A percentile compares a stretch with the other conserved stretches of the same genome.
Evolutionary conservation across 2,797 vertebrate genomes (phyloP).

Genomic region (Chanos chanos): DNA sequence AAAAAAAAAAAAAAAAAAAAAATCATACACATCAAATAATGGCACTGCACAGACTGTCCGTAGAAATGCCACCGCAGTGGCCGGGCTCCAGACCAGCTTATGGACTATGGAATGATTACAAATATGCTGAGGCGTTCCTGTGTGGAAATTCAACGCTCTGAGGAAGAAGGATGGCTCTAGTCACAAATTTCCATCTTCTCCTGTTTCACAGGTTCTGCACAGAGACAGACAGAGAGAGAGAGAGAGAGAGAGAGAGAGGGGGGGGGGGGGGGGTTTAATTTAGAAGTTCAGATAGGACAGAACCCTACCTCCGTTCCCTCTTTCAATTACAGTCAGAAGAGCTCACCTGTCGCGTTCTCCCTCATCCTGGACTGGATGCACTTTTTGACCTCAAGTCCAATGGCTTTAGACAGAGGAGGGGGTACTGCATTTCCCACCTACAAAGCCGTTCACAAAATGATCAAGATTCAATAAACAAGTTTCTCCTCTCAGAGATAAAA

Average conservation of each 20-base stretch:
- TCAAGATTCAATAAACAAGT: neutral
- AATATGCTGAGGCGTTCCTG: slow-evolving; percentile 29
- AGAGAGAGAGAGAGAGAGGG: neutral
- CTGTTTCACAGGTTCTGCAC: slow-evolving; percentile 72
- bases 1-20: slow-evolving; percentile 60
- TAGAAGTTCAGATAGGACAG: neutral
- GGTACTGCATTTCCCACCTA: slow-evolving; percentile 96
- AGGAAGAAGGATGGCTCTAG: slow-evolving; percentile 51
- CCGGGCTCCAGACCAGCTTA: slow-evolving; percentile 54
- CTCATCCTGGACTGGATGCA: slow-evolving; percentile 76
- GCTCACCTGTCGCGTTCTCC: slow-evolving; percentile 71
- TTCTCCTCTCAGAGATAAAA: neutral
- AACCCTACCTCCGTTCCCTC: no score
- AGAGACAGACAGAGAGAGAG: neutral
- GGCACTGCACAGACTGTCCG: slow-evolving; percentile 68
- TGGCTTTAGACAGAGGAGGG: slow-evolving; percentile 90
- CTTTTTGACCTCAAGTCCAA: slow-evolving; percentile 85
- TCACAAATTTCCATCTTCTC: slow-evolving; percentile 76
- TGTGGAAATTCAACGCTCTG: slow-evolving; percentile 27
- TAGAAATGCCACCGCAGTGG: slow-evolving; percentile 52
- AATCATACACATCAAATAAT: slow-evolving; percentile 67
- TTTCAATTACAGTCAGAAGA: neutral
- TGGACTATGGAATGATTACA: slow-evolving; percentile 58
- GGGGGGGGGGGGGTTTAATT: neutral
- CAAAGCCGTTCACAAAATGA: neutral